Conservation (phyloP, 2,113 vertebrate species). For the Hemicordylus capensis region DNA sequence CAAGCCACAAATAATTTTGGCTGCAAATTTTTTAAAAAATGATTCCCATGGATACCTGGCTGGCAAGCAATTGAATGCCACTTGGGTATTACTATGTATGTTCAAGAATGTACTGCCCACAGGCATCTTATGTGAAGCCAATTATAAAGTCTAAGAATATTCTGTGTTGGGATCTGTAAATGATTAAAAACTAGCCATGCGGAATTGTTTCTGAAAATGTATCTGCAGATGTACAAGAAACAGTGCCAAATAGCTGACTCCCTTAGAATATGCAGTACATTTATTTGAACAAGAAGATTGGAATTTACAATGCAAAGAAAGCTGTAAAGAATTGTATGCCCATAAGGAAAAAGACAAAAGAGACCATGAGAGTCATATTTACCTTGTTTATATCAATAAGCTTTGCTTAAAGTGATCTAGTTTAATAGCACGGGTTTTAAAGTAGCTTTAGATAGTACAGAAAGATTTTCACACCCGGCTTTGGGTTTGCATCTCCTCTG, state of each 20-base stretch:
- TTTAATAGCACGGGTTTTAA: background rate
- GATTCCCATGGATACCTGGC: background rate
- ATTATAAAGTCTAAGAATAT: background rate
- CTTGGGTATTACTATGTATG: background rate
- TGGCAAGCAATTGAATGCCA: background rate
- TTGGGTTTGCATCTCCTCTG: too few relatives aligned
- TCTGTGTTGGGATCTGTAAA: background rate
- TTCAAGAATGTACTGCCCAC: background rate
- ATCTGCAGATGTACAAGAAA: background rate
- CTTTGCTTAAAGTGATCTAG: background rate
- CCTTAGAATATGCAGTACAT: background rate
- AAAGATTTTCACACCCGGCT: too few relatives aligned
- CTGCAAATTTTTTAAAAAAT: background rate
- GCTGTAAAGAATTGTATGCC: conserved; percentile 11
- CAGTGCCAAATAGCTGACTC: background rate
- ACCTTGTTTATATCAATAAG: background rate
- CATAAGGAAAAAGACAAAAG: background rate
- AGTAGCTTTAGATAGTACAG: background rate
- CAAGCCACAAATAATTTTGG: background rate
- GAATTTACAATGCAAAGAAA: conserved; percentile 18
- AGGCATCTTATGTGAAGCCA: background rate
- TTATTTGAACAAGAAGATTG: background rate
- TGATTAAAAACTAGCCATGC: background rate
- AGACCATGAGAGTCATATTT: background rate
- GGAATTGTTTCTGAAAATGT: background rate